These are phyloP conservation scores for Callorhinus ursinus DNA, from an alignment of 2,113 vertebrate species.

Conservation along the genomic window DNA sequence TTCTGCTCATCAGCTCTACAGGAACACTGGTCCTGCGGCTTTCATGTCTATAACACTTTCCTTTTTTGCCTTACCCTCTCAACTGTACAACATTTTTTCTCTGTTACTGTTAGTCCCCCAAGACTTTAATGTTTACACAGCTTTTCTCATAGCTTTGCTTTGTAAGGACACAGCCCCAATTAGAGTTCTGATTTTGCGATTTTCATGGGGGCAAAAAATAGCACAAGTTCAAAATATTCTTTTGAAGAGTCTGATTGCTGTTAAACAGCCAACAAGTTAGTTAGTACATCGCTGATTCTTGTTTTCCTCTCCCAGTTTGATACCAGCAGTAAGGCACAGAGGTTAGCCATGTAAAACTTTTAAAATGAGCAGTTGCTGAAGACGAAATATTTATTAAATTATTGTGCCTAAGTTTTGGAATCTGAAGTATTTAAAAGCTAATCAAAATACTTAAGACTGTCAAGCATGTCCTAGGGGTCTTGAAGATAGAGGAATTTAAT, in stretches of 20 bases:
- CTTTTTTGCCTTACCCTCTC: slow-evolving; percentile 81
- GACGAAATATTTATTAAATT: slow-evolving; percentile 86
- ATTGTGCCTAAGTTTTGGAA: slow-evolving; percentile 79
- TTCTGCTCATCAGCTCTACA: slow-evolving; percentile 76
- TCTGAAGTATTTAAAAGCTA: slow-evolving; percentile 82
- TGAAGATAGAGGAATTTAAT: slow-evolving; percentile 79
- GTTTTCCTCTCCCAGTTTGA: slow-evolving; percentile 88
- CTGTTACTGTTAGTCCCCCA: slow-evolving; percentile 77
- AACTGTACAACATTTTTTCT: slow-evolving; percentile 81
- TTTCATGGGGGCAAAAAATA: slow-evolving; percentile 74
- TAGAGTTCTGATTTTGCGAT: slow-evolving; percentile 85
- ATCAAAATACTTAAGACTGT: slow-evolving; percentile 82
- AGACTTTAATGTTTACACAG: slow-evolving; percentile 87
- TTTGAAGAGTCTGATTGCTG: slow-evolving; percentile 87
- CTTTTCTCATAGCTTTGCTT: slow-evolving; percentile 85
- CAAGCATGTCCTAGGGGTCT: slow-evolving; percentile 76
- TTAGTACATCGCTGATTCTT: slow-evolving; percentile 83
- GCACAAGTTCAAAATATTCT: slow-evolving; percentile 84
- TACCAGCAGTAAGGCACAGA: slow-evolving; percentile 80
- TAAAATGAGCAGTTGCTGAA: slow-evolving; percentile 85
- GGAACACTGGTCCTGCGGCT: slow-evolving; percentile 74
- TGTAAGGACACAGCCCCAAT: slow-evolving; percentile 85
- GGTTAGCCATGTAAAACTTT: slow-evolving; percentile 87
- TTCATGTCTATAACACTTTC: slow-evolving; percentile 84
- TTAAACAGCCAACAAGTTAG: slow-evolving; percentile 85